phyloP scores from a whole-genome alignment of 2,888 invertebrate genomes.

The Loripinus fragilis region DNA sequence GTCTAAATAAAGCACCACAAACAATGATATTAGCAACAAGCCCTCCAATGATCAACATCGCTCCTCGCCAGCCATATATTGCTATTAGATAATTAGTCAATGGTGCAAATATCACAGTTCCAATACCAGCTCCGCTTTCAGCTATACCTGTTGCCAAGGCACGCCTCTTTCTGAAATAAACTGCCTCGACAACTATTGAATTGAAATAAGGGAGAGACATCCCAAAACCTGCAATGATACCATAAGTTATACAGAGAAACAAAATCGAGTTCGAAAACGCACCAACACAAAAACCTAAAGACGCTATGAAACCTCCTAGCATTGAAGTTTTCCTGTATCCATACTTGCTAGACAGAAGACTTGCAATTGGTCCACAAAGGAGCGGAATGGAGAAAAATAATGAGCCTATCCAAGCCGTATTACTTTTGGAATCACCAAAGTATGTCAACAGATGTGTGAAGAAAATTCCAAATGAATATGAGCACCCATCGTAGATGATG shows the following conservation, averaged over 20 bases:
- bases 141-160: slow-evolving; percentile 80
- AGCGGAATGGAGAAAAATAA: slow-evolving; percentile 96
- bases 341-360: slow-evolving; percentile 71
- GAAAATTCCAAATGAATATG: slow-evolving; percentile 95
- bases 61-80: slow-evolving; percentile 78
- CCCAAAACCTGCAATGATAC: slow-evolving; percentile 79
- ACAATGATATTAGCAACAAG: slow-evolving; percentile 74
- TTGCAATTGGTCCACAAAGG: slow-evolving; percentile 78
- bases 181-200: slow-evolving; percentile 79
- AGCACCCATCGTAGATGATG: slow-evolving; percentile 95
- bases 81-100: slow-evolving; percentile 75
- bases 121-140: slow-evolving; percentile 80
- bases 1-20: slow-evolving; percentile 76
- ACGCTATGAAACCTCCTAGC: slow-evolving; percentile 77
- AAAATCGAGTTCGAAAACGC: slow-evolving; percentile 72
- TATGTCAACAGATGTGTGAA: slow-evolving; percentile 92
- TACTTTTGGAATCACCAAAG: slow-evolving; percentile 92
- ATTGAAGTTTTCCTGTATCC: slow-evolving; percentile 78
- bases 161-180: slow-evolving; percentile 79
- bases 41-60: slow-evolving; percentile 75
- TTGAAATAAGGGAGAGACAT: slow-evolving; percentile 80
- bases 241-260: slow-evolving; percentile 78
- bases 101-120: slow-evolving; percentile 79
- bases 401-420: slow-evolving; percentile 95
- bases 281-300: slow-evolving; percentile 74